Evolutionary conservation across 2,797 vertebrate species (phyloP).

Genomic region (Lutjanus campechanus): DNA sequence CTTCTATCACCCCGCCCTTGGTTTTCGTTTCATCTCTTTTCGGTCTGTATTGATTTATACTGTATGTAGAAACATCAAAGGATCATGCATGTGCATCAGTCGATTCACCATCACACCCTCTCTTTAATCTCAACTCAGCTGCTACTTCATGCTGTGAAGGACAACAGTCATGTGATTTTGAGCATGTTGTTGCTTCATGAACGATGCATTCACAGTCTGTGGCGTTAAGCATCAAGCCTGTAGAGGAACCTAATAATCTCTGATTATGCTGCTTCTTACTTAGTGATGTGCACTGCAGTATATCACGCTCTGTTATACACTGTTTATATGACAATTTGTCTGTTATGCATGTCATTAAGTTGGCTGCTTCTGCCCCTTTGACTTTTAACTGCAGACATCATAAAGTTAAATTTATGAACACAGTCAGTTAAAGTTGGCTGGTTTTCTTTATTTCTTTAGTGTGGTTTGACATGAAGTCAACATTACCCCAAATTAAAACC

Average conservation of each 20-base stretch:
- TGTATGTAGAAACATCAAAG: conserved; percentile 13
- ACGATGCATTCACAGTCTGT: conserved; percentile 8
- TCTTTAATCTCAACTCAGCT: neutral
- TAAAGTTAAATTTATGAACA: conserved; percentile 5
- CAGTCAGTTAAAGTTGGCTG: conserved; percentile 1
- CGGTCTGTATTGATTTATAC: conserved; percentile 27
- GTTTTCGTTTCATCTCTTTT: conserved; percentile 29
- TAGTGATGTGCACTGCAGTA: conserved; percentile 19
- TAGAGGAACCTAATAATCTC: conserved; percentile 25
- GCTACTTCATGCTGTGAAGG: conserved; percentile 20
- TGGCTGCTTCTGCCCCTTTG: conserved; percentile 3
- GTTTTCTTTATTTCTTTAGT: conserved; percentile 12
- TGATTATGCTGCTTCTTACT: conserved; percentile 28
- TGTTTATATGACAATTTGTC: conserved; percentile 35
- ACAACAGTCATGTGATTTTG: conserved; percentile 18
- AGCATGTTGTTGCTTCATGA: conserved; percentile 15
- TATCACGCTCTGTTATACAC: neutral
- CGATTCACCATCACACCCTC: neutral
- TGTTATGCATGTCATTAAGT: conserved; percentile 29
- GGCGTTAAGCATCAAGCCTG: neutral
- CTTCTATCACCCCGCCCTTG: neutral
- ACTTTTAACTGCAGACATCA: conserved; percentile 20
- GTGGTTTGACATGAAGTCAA: conserved; percentile 37
- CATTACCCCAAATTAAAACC: conserved; percentile 23
- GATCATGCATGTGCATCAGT: conserved; percentile 18